Conservation (phyloP, 1,140 invertebrate species). For the Helicoverpa zea region DNA sequence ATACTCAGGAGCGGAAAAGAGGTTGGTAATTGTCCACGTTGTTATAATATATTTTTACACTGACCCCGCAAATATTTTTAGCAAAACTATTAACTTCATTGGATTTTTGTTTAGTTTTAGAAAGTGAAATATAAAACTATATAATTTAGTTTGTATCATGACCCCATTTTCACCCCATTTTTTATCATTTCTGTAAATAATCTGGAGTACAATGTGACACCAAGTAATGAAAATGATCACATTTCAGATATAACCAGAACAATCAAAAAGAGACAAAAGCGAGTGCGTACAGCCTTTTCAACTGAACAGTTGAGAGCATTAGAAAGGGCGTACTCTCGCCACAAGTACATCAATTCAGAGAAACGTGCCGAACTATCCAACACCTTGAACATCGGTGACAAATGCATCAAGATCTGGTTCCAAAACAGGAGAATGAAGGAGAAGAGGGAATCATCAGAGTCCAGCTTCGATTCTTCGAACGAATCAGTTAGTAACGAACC, state of each 20-base stretch:
- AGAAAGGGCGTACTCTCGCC: conserved; percentile 62
- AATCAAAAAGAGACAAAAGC: conserved; percentile 69
- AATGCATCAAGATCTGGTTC: conserved; percentile 77
- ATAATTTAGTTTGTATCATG: background rate
- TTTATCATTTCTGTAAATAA: too few relatives aligned
- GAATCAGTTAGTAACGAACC: conserved; percentile 37
- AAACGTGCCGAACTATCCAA: conserved; percentile 65
- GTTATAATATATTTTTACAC: background rate
- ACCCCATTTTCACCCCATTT: conserved; percentile 25
- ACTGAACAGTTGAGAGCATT: conserved; percentile 71
- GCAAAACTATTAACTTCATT: too few relatives aligned
- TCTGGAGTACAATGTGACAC: too few relatives aligned
- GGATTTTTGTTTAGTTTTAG: too few relatives aligned
- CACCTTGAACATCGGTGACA: conserved; percentile 65
- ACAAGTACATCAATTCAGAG: conserved; percentile 64
- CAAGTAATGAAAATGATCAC: too few relatives aligned
- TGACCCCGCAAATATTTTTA: too few relatives aligned
- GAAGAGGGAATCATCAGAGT: conserved; percentile 67
- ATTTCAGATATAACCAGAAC: conserved; percentile 59
- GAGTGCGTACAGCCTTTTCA: conserved; percentile 72
- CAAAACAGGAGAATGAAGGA: conserved; percentile 79
- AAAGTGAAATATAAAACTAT: too few relatives aligned
- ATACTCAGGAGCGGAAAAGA: conserved; percentile 51
- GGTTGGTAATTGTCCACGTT: conserved; percentile 42
- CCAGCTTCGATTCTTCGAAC: conserved; percentile 63